These are phyloP conservation scores for Cephalotes varians DNA, from an alignment of 2,888 invertebrate species.

Conservation along the genomic window DNA sequence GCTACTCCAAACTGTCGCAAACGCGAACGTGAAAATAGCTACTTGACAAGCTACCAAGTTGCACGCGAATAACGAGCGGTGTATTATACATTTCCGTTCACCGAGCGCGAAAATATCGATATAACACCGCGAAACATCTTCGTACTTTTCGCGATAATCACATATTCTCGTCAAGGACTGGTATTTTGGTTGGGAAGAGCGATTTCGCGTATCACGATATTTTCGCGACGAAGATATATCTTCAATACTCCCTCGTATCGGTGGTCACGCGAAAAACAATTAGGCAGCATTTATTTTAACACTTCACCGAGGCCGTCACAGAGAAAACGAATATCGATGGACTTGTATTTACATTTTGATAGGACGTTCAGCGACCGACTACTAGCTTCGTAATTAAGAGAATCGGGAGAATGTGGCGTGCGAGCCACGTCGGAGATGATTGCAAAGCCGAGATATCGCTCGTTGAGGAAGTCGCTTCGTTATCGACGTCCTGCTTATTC, in stretches of 20 bases:
- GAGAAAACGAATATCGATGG: background rate
- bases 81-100: background rate
- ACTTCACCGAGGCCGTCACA: background rate
- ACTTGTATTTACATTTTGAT: conserved; percentile 66
- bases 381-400: conserved; percentile 75
- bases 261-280: background rate
- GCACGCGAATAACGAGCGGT: conserved; percentile 21
- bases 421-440: conserved; percentile 63
- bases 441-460: conserved; percentile 79
- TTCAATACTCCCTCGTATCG: background rate
- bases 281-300: background rate
- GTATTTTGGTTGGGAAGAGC: background rate
- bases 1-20: conserved; percentile 1
- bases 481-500: conserved; percentile 85
- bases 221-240: background rate
- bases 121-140: background rate
- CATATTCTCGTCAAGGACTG: background rate
- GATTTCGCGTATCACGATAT: background rate
- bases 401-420: conserved; percentile 67
- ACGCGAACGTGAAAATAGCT: conserved; percentile 63
- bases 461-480: conserved; percentile 84
- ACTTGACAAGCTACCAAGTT: conserved; percentile 74
- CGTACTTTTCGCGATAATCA: background rate
- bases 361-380: conserved; percentile 44
- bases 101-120: background rate